Evolutionary conservation across 1,140 invertebrate genomes (phyloP).

Genomic region (Orius insidiosus): DNA sequence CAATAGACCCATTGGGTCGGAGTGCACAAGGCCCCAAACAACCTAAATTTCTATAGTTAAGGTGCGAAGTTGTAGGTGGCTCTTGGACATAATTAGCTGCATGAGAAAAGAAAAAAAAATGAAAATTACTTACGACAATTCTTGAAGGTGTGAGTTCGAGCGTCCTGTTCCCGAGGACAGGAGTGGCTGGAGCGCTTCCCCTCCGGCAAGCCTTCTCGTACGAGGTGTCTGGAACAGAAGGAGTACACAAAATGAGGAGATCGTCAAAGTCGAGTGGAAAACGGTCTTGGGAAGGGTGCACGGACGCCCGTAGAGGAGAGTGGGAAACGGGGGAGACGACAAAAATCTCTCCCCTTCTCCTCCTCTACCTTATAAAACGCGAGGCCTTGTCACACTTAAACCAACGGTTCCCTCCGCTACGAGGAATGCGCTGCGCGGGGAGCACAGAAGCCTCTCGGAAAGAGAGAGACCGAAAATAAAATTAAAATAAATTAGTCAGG

Average conservation of each 20-base stretch:
- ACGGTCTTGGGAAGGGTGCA: neutral
- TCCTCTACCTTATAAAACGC: neutral
- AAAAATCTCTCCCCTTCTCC: neutral
- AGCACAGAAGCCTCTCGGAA: too few species aligned
- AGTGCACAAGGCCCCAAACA: too few species aligned
- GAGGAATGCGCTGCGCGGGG: too few species aligned
- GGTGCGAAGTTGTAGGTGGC: too few species aligned
- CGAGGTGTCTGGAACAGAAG: slow-evolving; percentile 57
- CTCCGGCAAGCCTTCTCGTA: slow-evolving; percentile 77
- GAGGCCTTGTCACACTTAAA: neutral
- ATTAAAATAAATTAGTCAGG: too few species aligned
- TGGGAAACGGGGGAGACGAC: neutral
- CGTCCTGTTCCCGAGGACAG: slow-evolving; percentile 46
- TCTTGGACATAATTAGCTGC: too few species aligned
- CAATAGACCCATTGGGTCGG: too few species aligned
- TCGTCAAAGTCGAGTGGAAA: neutral
- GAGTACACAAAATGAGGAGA: slow-evolving; percentile 1
- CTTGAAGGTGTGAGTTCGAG: slow-evolving; percentile 47
- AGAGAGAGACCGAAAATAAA: too few species aligned
- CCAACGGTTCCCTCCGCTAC: too few species aligned
- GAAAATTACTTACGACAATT: slow-evolving; percentile 39
- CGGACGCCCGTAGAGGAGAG: too few species aligned
- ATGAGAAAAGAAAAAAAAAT: too few species aligned
- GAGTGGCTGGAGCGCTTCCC: slow-evolving; percentile 65
- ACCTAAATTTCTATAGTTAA: too few species aligned